A percentile compares a stretch with the other conserved stretches of the same genome.
Evolutionary conservation across 2,888 invertebrate genomes (phyloP).

Genomic region (Coronaproctus castanopsis): DNA sequence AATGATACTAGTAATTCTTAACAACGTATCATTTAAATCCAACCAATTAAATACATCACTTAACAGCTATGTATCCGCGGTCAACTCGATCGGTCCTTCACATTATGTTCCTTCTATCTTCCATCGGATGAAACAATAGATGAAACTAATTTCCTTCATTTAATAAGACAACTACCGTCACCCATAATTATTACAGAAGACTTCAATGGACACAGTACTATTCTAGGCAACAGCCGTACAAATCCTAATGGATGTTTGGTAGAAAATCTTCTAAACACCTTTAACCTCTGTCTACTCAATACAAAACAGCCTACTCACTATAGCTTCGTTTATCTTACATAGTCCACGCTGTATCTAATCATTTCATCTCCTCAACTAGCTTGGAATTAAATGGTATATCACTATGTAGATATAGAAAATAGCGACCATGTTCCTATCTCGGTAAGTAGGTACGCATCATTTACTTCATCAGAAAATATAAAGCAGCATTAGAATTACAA

Average conservation of each 20-base stretch:
- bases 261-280: not conserved
- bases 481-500: no score
- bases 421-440: no score
- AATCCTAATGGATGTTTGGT: not conserved
- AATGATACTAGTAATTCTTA: no score
- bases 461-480: no score
- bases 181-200: not conserved
- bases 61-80: not conserved
- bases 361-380: no score
- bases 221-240: not conserved
- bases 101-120: not conserved
- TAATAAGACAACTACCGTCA: not conserved
- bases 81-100: not conserved
- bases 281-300: not conserved
- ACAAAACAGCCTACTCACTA: not conserved
- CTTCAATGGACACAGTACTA: not conserved
- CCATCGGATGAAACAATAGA: not conserved
- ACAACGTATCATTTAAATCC: not conserved
- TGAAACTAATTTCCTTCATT: not conserved
- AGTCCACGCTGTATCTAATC: not conserved
- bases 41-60: not conserved
- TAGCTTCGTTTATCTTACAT: not conserved
- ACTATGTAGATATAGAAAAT: no score
- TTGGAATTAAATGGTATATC: no score
- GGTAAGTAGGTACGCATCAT: no score